Evolutionary conservation across 2,888 invertebrate genomes (phyloP), one percentile per base, ranked within the genome.

Genomic region (Gryllus longicercus): DNA sequence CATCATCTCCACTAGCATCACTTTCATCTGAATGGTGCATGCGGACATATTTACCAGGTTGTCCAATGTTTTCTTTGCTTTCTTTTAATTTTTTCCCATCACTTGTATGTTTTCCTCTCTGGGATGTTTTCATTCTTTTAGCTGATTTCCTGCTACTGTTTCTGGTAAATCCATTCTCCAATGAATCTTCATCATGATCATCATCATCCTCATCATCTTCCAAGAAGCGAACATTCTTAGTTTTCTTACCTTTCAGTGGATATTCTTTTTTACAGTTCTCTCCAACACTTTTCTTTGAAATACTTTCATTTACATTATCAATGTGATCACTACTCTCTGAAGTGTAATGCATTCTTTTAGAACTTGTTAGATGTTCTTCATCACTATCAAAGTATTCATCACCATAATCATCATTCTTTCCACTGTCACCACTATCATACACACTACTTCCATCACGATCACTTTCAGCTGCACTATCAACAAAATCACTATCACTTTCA

Each of bases 371-470:
- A 75, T 50, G 83, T 83, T 77, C 79, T 63, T 84, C 83, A 82
- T 84, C 83, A 77, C 82, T 82, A 76, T 83, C 82, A 49, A 81
- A 81, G 25, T 81, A 79, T 10, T 82, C 83, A 76, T 83, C 82
- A 49, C 78, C 80, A 63, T 82, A 81, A 63, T 82, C 83, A 38
- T 80, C 82, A 78, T 80, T 38, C 50, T 76, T 80, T 51, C 78
- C 79, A 79, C 49, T 51, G 77, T 80, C 49, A 78, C 83, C 82
- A 25, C 79, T 23, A 25, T 16, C 23, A 74, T 76, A 50, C 23
- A 21, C 63, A 25, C 76, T 74, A 23, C 23, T 76, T 75, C 80
- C 81, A 51, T 84, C 83, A 21, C 8, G 80, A n/a, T 79, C 83
- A 49, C 82, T 81, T 76, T 77, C 81, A 0, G 50, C 74, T 50